These are phyloP conservation scores for Thera britannica DNA, from an alignment of 2,888 invertebrate genomes.

Conservation along the genomic window DNA sequence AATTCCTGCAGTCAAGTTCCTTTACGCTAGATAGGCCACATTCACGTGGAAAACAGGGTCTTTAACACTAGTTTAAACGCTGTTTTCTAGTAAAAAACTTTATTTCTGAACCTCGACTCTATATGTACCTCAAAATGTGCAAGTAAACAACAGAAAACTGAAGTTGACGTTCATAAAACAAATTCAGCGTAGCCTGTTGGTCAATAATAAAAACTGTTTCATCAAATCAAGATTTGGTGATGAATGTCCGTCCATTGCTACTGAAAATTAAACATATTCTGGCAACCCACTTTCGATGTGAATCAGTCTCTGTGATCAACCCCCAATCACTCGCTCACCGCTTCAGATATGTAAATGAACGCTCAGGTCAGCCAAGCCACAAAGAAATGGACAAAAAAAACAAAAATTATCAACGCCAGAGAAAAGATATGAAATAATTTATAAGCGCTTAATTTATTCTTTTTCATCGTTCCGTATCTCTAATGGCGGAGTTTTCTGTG, in stretches of 20 bases:
- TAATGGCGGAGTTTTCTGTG: slow-evolving; percentile 31
- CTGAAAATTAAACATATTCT: background rate
- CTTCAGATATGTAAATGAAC: slow-evolving; percentile 51
- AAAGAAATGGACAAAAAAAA: slow-evolving; percentile 44
- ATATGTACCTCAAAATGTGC: too few relatives aligned
- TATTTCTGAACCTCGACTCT: background rate
- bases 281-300: slow-evolving; percentile 2
- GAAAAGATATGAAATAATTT: slow-evolving; percentile 54
- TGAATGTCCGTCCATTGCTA: background rate
- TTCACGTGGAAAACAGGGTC: slow-evolving; percentile 7
- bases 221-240: too few relatives aligned
- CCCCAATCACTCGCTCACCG: slow-evolving; percentile 42
- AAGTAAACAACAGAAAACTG: too few relatives aligned
- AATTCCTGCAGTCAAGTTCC: slow-evolving; percentile 60
- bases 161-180: too few relatives aligned
- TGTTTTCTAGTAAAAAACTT: background rate
- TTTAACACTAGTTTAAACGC: background rate
- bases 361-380: slow-evolving; percentile 35
- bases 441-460: slow-evolving; percentile 55
- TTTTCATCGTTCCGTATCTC: slow-evolving; percentile 43
- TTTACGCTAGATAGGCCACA: slow-evolving; percentile 46
- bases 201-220: too few relatives aligned
- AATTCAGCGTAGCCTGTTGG: too few relatives aligned
- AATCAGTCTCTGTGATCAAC: slow-evolving; percentile 46
- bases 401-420: slow-evolving; percentile 48